Evolutionary conservation across 2,113 vertebrate species (phyloP).

Genomic region (Rostratula benghalensis): DNA sequence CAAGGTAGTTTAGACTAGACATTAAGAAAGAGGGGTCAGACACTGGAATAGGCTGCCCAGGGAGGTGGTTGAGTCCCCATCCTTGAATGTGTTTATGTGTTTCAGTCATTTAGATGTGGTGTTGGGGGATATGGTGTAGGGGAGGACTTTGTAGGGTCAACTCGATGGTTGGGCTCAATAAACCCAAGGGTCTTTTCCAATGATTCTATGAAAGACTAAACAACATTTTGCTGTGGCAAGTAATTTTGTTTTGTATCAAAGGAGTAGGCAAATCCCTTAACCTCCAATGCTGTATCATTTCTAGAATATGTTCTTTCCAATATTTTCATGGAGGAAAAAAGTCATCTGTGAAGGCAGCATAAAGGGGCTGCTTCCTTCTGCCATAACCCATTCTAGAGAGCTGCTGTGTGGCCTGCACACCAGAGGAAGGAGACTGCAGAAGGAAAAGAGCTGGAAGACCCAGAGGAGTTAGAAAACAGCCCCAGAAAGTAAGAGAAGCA

Average conservation of each 20-base stretch:
- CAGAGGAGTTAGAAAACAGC: not conserved
- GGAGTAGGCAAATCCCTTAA: not conserved
- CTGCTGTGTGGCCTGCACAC: not conserved
- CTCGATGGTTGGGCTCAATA: too few relatives aligned
- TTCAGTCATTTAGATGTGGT: too few relatives aligned
- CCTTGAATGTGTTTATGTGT: too few relatives aligned
- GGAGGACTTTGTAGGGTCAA: too few relatives aligned
- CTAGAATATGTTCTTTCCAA: not conserved
- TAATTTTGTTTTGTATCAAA: not conserved
- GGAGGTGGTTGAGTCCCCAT: too few relatives aligned
- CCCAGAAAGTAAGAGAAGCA: not conserved
- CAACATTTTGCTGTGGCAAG: not conserved
- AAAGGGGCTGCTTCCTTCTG: not conserved
- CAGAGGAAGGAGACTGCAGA: not conserved
- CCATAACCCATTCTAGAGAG: not conserved
- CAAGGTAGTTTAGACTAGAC: too few relatives aligned
- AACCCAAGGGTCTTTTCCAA: too few relatives aligned
- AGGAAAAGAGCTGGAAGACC: not conserved
- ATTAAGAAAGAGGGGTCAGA: too few relatives aligned
- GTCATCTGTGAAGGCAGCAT: not conserved
- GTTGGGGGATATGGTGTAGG: too few relatives aligned
- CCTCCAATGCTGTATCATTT: not conserved
- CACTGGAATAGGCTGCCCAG: too few relatives aligned
- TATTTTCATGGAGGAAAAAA: not conserved
- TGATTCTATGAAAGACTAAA: not conserved